Percentiles rank a stretch among this genome's conserved stretches.
Evolutionary conservation across 1,140 invertebrate species (phyloP).

Genomic region (Heliothis subflexa): DNA sequence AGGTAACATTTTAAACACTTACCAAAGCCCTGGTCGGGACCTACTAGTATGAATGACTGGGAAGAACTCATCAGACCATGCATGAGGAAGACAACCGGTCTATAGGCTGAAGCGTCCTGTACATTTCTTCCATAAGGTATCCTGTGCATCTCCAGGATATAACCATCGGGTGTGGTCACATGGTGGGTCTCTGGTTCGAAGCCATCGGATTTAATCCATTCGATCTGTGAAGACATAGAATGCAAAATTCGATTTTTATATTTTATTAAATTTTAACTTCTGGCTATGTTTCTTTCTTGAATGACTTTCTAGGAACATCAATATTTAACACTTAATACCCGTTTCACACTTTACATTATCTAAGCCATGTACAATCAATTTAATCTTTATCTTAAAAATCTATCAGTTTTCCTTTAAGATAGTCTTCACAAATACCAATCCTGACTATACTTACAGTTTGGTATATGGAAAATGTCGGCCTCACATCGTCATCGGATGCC

Average conservation of each 20-base stretch:
- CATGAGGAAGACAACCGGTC: constrained; percentile 87
- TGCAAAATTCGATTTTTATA: background rate
- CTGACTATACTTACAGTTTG: constrained; percentile 1
- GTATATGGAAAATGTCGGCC: background rate
- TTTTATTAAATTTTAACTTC: background rate
- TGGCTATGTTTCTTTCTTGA: background rate
- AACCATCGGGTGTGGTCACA: constrained; percentile 87
- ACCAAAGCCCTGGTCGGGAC: constrained; percentile 65
- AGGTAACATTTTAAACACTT: constrained; percentile 33
- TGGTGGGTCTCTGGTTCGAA: constrained; percentile 86
- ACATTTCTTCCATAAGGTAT: constrained; percentile 78
- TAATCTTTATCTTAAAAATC: background rate
- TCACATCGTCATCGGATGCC: background rate
- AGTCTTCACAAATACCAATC: no score
- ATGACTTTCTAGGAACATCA: no score
- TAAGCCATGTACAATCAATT: background rate
- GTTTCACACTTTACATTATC: no score
- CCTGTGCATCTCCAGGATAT: constrained; percentile 87
- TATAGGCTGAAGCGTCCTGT: constrained; percentile 48
- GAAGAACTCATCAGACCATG: constrained; percentile 89
- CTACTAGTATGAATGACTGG: constrained; percentile 85
- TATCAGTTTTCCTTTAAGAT: no score
- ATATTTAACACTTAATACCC: no score
- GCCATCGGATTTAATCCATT: constrained; percentile 82
- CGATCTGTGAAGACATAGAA: constrained; percentile 55